Conservation (phyloP, 2,797 vertebrate species). For the Pangasius larnaudii region DNA sequence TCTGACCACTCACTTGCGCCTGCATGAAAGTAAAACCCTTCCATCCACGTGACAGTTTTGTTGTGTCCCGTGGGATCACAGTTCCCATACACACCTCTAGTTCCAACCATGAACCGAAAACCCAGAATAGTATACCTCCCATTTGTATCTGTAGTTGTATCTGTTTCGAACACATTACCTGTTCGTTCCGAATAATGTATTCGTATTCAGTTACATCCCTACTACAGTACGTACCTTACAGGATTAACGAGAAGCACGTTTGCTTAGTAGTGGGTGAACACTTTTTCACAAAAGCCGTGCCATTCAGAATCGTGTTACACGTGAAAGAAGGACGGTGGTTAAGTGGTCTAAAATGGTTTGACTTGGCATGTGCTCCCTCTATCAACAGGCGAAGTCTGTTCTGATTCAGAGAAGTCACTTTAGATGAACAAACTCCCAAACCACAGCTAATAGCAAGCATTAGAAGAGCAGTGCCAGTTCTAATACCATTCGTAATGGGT, state of each 20-base stretch:
- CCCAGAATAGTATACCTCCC: neutral
- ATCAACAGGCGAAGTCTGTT: constrained; percentile 14
- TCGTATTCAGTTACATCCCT: neutral
- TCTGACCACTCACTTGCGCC: neutral
- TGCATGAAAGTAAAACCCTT: neutral
- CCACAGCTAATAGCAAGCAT: constrained; percentile 16
- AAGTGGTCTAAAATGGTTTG: neutral
- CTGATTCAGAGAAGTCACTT: constrained; percentile 26
- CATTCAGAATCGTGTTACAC: neutral
- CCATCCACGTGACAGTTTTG: neutral
- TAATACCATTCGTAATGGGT: constrained; percentile 7
- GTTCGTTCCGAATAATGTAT: neutral
- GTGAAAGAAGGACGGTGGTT: neutral
- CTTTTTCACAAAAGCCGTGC: neutral
- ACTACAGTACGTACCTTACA: neutral
- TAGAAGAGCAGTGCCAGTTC: neutral
- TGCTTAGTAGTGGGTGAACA: neutral
- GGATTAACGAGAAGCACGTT: neutral
- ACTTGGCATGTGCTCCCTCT: neutral
- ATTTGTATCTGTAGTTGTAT: neutral
- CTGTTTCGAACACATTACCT: neutral
- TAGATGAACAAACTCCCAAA: constrained; percentile 46
- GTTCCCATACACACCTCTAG: neutral
- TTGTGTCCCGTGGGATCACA: neutral
- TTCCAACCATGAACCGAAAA: neutral